These are phyloP conservation scores for Tetramorium parvispinum DNA, from an alignment of 1,140 invertebrate genomes.

Conservation along the genomic window DNA sequence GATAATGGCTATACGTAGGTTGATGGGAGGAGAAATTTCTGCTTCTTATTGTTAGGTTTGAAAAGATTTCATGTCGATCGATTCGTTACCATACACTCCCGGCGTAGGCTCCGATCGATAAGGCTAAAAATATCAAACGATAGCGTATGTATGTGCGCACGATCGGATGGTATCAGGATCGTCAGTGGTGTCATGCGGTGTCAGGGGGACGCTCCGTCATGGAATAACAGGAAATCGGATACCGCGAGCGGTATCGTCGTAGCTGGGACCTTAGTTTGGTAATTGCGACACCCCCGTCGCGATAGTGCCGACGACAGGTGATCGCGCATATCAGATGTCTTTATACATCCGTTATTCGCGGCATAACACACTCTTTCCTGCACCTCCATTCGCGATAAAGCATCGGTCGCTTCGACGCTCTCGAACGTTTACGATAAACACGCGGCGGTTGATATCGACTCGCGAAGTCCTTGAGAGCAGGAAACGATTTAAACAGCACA, in stretches of 20 bases:
- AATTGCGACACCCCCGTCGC: conserved; percentile 71
- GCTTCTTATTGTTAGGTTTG: neutral
- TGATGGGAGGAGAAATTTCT: neutral
- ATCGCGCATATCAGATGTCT: conserved; percentile 78
- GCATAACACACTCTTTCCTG: conserved; percentile 58
- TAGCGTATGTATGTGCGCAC: neutral
- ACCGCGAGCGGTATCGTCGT: conserved; percentile 40
- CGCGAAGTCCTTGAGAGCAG: conserved; percentile 40
- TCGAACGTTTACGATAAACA: conserved; percentile 29
- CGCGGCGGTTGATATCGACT: conserved; percentile 35
- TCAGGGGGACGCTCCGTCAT: conserved; percentile 27
- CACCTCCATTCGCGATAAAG: conserved; percentile 37
- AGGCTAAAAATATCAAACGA: conserved; percentile 57
- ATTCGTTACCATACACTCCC: conserved; percentile 27
- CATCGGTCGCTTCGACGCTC: neutral
- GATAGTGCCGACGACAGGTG: conserved; percentile 72
- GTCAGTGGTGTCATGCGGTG: conserved; percentile 61
- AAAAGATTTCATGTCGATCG: conserved; percentile 18
- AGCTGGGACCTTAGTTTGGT: conserved; percentile 71
- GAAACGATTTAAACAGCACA: neutral
- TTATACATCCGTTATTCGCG: conserved; percentile 78
- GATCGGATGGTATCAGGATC: conserved; percentile 49
- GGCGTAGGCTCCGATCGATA: conserved; percentile 57
- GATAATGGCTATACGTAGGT: neutral
- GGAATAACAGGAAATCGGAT: conserved; percentile 78